These are phyloP conservation scores for Valencia hispanica DNA, from an alignment of 2,797 vertebrate species.

Conservation along the genomic window DNA sequence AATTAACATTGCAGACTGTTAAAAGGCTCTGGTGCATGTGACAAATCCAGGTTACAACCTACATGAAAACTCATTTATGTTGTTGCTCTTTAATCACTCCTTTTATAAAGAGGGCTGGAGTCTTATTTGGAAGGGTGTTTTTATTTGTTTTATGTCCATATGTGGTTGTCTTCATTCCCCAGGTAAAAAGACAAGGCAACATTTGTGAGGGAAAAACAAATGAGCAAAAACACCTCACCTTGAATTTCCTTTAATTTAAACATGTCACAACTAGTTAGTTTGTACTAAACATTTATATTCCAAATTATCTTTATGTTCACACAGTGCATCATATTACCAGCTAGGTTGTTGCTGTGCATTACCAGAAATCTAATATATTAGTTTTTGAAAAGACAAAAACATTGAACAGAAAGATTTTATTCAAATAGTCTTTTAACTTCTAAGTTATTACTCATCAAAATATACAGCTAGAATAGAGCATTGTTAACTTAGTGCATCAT, in stretches of 20 bases:
- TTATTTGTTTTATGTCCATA: constrained; percentile 5
- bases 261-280: neutral
- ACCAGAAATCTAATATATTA: constrained; percentile 17
- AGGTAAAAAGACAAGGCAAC: constrained; percentile 15
- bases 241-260: constrained; percentile 8
- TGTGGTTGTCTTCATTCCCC: neutral
- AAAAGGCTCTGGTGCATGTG: constrained; percentile 28
- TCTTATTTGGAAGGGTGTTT: constrained; percentile 7
- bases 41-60: constrained; percentile 28
- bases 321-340: constrained; percentile 16
- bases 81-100: constrained; percentile 7
- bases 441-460: constrained; percentile 29
- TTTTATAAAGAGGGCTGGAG: constrained; percentile 27
- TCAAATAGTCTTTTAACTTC: constrained; percentile 16
- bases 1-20: constrained; percentile 31
- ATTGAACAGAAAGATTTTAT: constrained; percentile 28
- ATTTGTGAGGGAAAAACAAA: constrained; percentile 40
- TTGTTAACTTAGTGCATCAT: constrained; percentile 77
- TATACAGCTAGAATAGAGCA: constrained; percentile 23
- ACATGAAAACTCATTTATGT: constrained; percentile 51
- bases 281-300: neutral
- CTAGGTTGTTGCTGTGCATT: constrained; percentile 22
- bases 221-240: constrained; percentile 1
- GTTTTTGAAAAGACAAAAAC: constrained; percentile 31
- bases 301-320: constrained; percentile 13